Base-by-base conservation (phyloP, 2,888 invertebrate species). In the Formica aserva region DNA sequence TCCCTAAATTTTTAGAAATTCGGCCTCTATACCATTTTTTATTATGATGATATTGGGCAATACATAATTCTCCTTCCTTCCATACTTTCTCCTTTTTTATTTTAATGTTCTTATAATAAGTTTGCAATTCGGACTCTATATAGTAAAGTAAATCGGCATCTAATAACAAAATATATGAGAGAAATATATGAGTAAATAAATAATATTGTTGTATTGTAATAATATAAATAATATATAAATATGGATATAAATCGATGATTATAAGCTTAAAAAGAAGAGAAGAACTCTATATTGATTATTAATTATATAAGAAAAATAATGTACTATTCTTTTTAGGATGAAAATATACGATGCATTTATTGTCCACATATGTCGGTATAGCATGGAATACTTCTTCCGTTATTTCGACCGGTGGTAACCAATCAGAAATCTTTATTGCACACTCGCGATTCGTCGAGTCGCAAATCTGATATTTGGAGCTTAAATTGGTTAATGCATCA, bases 1-100 rank as follows among this genome's bases (percentile, higher is more conserved):
- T 95, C 1, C 94, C 89, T 60, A 95, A 92, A 0, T 96, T 95
- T 75, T 95, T 94, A 1, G 95, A 0, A 2, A 98, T 95, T 91
- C 95, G 95, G 8, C 97, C 98, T 82, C 98, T 95, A 94, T 98
- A 98, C 95, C 97, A 97, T 22, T 95, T 95, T 13, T 96, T 95
- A 92, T 98, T 97, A 22, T 95, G 87, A 89, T 96, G 96, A 94
- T 96, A 98, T 83, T 95, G 95, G 0, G 97, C 97, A 45, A 97
- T 95, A 92, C 97, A 98, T 5, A 97, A 95, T 86, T 97, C 97
- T 1, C 97, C 97, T 3, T 95, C 92, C 6, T 94, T 91, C 97
- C 97, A 97, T 84, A 95, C 94, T n/a, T 93, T 92, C 86, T 95
- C 95, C 15, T 95, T 94, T 90, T 95, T 95, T 0, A 95, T 95